A percentile compares a stretch with the other conserved stretches of the same genome.
These are phyloP conservation scores for Mus musculus DNA, from an alignment of 2,113 vertebrate species.

Conservation along the genomic window GRCm39 chr2:19161501-19162000, in stretches of 20 bases:
- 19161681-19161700: background rate
- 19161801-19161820: background rate
- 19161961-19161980: background rate
- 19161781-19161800: background rate
- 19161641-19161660: background rate
- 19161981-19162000: background rate
- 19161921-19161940: background rate
- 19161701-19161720: background rate
- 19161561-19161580: background rate
- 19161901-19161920: background rate
- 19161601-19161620: background rate
- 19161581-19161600: background rate
- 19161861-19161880: background rate
- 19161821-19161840: background rate
- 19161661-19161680: background rate
- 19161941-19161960: conserved; percentile 26
- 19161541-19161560: background rate
- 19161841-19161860: background rate
- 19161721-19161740: background rate
- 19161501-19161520: background rate
- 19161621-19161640: background rate
- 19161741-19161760: background rate
- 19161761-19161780: background rate
- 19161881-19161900: background rate
- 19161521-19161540: background rate